Evolutionary conservation across 2,113 vertebrate genomes (phyloP).

Genomic region (Coptodon bakossiorum): DNA sequence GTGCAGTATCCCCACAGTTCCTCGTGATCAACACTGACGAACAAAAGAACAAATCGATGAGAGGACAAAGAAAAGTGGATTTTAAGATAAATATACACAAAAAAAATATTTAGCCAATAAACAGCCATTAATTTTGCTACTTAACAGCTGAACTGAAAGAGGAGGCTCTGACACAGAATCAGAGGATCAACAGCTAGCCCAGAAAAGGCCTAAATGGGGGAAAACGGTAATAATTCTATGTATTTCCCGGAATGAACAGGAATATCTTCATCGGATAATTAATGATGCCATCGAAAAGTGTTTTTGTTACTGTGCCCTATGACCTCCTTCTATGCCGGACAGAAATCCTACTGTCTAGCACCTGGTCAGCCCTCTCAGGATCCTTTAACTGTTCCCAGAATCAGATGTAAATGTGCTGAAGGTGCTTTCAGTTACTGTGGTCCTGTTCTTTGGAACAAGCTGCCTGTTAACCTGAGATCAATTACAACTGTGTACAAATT

Average conservation of each 20-base stretch:
- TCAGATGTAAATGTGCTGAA: not conserved
- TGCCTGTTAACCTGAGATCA: not conserved
- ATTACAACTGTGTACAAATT: not conserved
- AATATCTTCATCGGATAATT: not conserved
- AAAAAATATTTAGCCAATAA: not conserved
- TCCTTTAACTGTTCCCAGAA: not conserved
- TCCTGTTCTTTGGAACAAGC: not conserved
- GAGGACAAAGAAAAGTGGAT: not conserved
- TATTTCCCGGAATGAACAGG: not conserved
- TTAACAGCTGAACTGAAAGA: not conserved
- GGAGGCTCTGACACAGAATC: not conserved
- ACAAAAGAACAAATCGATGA: not conserved
- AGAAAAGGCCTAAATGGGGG: not conserved
- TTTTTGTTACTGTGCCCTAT: not conserved
- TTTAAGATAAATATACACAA: not conserved
- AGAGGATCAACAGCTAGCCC: not conserved
- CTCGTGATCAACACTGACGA: not conserved
- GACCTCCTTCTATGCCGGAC: not conserved
- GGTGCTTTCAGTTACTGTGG: not conserved
- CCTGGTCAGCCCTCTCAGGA: not conserved
- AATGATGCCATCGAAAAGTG: not conserved
- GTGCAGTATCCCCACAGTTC: not conserved
- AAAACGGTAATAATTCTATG: rapidly evolving
- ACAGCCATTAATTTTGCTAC: not conserved
- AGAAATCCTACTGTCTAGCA: not conserved